Evolutionary conservation across 2,888 invertebrate species (phyloP), one percentile per base, ranked within the genome.

Genomic region (Metellina segmentata): DNA sequence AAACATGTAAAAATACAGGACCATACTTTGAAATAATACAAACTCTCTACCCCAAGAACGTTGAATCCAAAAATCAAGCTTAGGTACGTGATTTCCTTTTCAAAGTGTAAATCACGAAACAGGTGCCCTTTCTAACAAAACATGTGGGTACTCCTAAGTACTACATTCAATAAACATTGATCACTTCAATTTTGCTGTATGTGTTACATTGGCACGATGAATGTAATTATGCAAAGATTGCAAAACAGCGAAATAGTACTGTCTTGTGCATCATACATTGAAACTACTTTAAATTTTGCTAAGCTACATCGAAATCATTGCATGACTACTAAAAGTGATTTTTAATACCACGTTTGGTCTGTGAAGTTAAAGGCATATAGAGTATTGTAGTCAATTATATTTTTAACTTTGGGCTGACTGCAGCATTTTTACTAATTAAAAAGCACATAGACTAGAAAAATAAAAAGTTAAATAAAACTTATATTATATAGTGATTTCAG

Each of bases 91-190:
- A 34, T 34, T 34, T 34, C 34, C 34, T 34, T 34, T 34, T 34
- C 1, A 34, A 34, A 34, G 34, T 34, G 34, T 34, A 61, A 61
- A 61, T 16, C 6, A 61, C 9, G 61, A 61, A 61, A 61, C 61
- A 9, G 61, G 61, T 61, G 61, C 61, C 16, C 16, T 61, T 61
- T 61, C 61, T 61, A 61, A 61, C 61, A 61, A 61, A 61, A 61
- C 61, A 61, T 16, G 16, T 61, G 16, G 13, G 16, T 61, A 16
- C 61, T 61, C 9, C 61, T 61, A 61, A 16, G 61, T 16, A 16
- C 61, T 61, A 85, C 75, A 19, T 53, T 79, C 61, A 79, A 79
- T 53, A 79, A 79, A 79, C 53, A 61, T 34, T 61, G 19, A 79
- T 61, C 9, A 79, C 11, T 61, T 34, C 34, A 34, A 5, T 72